Base-by-base conservation (phyloP, 2,797 vertebrate species). In the Enteromius fasciolatus region DNA sequence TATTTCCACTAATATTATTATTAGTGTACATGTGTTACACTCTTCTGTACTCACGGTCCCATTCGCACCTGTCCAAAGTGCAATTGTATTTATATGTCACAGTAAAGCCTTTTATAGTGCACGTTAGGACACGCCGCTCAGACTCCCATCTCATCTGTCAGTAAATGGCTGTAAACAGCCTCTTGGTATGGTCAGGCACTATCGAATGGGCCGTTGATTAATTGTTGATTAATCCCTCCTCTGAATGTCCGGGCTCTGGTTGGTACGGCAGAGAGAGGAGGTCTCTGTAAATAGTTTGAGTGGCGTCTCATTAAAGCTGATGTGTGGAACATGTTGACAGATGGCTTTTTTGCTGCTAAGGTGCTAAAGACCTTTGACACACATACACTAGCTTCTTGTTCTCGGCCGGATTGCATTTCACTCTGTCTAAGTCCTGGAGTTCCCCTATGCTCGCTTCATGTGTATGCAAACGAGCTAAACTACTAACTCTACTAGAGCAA, bases 361-460 rank as follows among this genome's bases (percentile, higher is more conserved):
- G 93, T 94, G 92, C 89, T 93, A 93, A 94, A 92, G 92, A 92
- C 90, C 93, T 93, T 93, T 93, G 93, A 94, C 93, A 93, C 89
- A 91, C 90, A 92, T 90, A 91, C 52, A 28, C 64, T 54, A 48
- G 33, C 78, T 67, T 69, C 82, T 78, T 84, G 91, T 89, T 83
- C 87, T 90, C 81, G 87, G 85, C 84, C 66, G 85, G 87, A 68
- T 84, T 82, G 59, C 84, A 86, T 91, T 92, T 93, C 89, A 87
- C 84, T 85, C 86, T 46, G 77, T 91, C 85, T 82, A 72, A 82
- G 84, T 86, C 84, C 86, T 86, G 84, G 78, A 86, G 88, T 83
- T 80, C 85, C 86, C 87, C 89, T 90, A 82, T 81, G 76, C 83
- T 18, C 41, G 12, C 84, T 87, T 84, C 57, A 77, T 39, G 46